Conservation (phyloP, 2,888 invertebrate species). For the Chalcis sispes region DNA sequence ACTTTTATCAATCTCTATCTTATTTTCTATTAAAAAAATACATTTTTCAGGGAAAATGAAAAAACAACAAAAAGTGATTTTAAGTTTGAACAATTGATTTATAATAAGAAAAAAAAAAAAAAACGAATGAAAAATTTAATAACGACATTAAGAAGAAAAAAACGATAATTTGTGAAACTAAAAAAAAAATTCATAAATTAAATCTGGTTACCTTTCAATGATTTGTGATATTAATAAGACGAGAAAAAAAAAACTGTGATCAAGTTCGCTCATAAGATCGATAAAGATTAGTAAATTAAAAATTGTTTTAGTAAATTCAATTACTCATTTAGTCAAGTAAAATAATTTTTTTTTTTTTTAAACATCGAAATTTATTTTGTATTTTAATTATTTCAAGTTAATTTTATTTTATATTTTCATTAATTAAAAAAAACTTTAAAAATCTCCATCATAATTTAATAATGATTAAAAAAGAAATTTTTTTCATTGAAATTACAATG, state of each 20-base stretch:
- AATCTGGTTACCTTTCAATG: conserved; percentile 19
- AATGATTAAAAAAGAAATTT: not conserved
- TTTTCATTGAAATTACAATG: not conserved
- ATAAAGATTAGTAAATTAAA: not conserved
- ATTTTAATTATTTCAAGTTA: too few species aligned
- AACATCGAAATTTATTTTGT: too few species aligned
- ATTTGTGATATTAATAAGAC: conserved; percentile 5
- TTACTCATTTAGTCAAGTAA: too few species aligned
- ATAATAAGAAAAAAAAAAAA: not conserved
- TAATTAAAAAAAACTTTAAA: too few species aligned
- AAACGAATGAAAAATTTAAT: conserved; percentile 7
- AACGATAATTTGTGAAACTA: conserved; percentile 48
- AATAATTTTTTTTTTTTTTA: too few species aligned
- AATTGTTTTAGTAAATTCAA: conserved; percentile 20
- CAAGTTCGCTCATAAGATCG: too few species aligned
- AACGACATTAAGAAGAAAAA: conserved; percentile 4
- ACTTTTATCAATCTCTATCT: not conserved
- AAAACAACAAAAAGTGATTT: not conserved
- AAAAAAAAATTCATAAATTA: conserved; percentile 25
- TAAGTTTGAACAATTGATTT: not conserved
- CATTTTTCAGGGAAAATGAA: not conserved
- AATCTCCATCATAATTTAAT: too few species aligned
- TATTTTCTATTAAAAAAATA: too few species aligned
- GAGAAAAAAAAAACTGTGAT: not conserved
- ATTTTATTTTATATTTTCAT: too few species aligned